phyloP scores from a whole-genome alignment of 2,113 vertebrate genomes.

The Blennius ocellaris region DNA sequence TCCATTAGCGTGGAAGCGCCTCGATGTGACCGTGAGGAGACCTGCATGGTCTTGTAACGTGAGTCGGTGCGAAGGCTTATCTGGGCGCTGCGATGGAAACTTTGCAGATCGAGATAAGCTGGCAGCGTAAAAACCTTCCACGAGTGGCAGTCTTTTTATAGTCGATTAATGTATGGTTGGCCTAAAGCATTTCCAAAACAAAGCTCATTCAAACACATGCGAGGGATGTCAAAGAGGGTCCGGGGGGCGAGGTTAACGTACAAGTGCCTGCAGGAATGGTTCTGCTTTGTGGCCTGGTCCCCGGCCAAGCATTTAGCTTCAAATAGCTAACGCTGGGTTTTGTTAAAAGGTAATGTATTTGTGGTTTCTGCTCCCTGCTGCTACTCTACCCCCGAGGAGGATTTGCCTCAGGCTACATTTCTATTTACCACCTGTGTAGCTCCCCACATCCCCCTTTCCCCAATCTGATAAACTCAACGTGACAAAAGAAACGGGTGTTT shows the following conservation, averaged over 20 bases:
- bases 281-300: conserved; percentile 51
- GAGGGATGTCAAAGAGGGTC: conserved; percentile 9
- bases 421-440: conserved; percentile 14
- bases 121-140: conserved; percentile 47
- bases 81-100: conserved; percentile 62
- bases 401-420: conserved; percentile 34
- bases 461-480: conserved; percentile 1
- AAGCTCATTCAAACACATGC: conserved; percentile 35
- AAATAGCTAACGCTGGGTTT: conserved; percentile 43
- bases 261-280: conserved; percentile 22
- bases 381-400: conserved; percentile 17
- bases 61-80: conserved; percentile 54
- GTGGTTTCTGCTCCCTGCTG: conserved; percentile 42
- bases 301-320: conserved; percentile 49
- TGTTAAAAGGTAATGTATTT: conserved; percentile 65
- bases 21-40: conserved; percentile 46
- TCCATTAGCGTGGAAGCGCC: conserved; percentile 40
- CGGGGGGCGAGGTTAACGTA: neutral
- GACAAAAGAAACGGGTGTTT: conserved; percentile 6
- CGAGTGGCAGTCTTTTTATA: conserved; percentile 66
- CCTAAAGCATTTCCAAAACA: conserved; percentile 64
- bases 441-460: neutral
- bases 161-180: conserved; percentile 57
- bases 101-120: conserved; percentile 70
- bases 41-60: conserved; percentile 53